Evolutionary conservation across 1,140 invertebrate genomes (phyloP), one percentile per base, ranked within the genome.

Genomic region (Calosoma granatense): DNA sequence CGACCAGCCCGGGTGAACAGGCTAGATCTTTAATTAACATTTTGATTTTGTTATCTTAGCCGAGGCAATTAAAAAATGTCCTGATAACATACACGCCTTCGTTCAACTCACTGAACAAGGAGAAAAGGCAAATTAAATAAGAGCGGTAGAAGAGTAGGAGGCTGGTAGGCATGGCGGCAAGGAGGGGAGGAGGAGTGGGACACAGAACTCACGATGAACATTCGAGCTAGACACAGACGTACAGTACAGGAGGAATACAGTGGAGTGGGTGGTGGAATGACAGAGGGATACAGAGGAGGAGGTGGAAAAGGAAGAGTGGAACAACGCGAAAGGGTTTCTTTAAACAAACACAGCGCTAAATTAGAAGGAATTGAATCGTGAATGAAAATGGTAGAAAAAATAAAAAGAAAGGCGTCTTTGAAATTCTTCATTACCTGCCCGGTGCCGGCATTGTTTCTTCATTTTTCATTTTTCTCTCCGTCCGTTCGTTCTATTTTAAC

Each of bases 31-130:
- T 47, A 47, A 47, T 47, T 47, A 47, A 47, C 41, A 47, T 47
- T 47, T 47, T 47, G 41, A 47, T 47, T 47, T 47, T 47, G 41
- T 47, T 47, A 47, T 47, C 41, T 47, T 47, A 47, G 41, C 41
- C 41, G 41, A 47, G 41, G 41, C 41, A 47, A 47, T 47, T 47
- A 47, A 47, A 47, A 47, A 47, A 47, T 47, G 41, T 47, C 41
- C 41, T 47, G 41, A 47, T 47, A 47, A 47, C 41, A 47, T 30
- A 30, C 15, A 47, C 9, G 41, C 17, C 17, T 3, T 9, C 4
- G 17, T 17, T 47, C 41, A 17, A 17, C 6, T 6, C 6, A 6
- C 15, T 11, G 15, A 47, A 17, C 41, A 17, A 4, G 17, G 6
- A 9, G 41, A 47, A 47, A 47, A 47, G 41, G 41, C 41, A 47